A percentile compares a stretch with the other conserved stretches of the same genome.
These are phyloP conservation scores for Heteropelma amictum DNA, from an alignment of 2,888 invertebrate species.

Conservation along the genomic window DNA sequence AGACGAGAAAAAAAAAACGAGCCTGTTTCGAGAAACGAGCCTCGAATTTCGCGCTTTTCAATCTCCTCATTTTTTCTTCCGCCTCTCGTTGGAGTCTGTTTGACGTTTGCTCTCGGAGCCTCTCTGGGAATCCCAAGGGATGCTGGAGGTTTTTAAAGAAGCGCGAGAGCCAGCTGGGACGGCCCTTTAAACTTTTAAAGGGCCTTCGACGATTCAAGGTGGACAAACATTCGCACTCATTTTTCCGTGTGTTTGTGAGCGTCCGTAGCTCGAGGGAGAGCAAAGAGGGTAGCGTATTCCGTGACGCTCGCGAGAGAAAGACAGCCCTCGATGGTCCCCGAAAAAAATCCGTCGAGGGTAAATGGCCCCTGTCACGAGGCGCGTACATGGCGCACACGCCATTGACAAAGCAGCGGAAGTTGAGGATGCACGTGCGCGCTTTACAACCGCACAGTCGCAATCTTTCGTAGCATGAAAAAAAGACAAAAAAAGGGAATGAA, in stretches of 20 bases:
- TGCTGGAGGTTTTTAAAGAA: constrained; percentile 42
- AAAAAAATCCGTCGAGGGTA: constrained; percentile 53
- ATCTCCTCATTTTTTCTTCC: background rate
- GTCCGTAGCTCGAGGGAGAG: background rate
- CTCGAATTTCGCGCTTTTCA: background rate
- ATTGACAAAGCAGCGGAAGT: constrained; percentile 42
- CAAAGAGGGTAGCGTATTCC: background rate
- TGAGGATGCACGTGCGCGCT: constrained; percentile 47
- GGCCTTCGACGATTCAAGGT: constrained; percentile 25
- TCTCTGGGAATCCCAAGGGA: constrained; percentile 33
- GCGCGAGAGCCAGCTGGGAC: constrained; percentile 33
- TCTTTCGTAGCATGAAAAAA: constrained; percentile 2
- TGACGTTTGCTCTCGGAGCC: background rate
- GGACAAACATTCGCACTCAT: constrained; percentile 4
- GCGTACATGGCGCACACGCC: constrained; percentile 3
- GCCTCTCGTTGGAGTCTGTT: background rate
- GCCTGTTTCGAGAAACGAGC: background rate
- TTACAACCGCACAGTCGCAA: background rate
- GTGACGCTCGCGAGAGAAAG: constrained; percentile 30
- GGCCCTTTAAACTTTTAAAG: constrained; percentile 65
- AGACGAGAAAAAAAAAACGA: background rate
- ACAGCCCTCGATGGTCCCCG: constrained; percentile 29
- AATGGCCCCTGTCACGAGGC: constrained; percentile 56
- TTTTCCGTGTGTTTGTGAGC: background rate
- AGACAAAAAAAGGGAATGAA: constrained; percentile 6